phyloP scores from a whole-genome alignment of 2,797 vertebrate species.

The Dermochelys coriacea region DNA sequence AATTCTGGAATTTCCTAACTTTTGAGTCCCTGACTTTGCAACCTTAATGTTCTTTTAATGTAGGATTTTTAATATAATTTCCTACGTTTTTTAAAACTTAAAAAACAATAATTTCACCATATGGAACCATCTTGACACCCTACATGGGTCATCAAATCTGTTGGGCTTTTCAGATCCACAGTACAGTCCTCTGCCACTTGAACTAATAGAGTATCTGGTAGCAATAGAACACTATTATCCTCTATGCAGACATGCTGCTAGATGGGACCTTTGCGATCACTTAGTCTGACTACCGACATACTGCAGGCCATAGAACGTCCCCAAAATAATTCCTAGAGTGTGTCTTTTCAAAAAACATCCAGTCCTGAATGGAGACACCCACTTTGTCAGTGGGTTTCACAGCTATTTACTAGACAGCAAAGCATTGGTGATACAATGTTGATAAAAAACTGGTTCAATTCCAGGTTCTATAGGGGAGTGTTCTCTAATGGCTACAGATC shows the following conservation, averaged over 20 bases:
- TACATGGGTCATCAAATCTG: neutral
- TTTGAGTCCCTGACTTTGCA: neutral
- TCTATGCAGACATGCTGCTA: neutral
- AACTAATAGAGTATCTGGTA: neutral
- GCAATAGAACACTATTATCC: neutral
- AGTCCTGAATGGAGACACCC: neutral
- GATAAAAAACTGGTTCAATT: neutral
- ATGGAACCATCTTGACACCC: neutral
- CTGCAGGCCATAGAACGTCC: neutral
- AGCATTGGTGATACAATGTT: neutral
- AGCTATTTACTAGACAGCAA: neutral
- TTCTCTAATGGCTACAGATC: neutral
- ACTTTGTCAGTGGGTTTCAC: neutral
- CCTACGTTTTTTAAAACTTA: neutral
- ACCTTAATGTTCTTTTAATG: neutral
- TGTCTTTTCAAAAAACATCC: neutral
- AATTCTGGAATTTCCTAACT: neutral
- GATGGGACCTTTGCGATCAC: neutral
- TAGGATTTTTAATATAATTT: neutral
- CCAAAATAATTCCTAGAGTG: neutral
- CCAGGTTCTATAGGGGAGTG: neutral
- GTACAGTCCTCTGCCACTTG: neutral
- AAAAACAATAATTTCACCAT: neutral
- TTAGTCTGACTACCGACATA: neutral
- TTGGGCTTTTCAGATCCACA: neutral